These are phyloP conservation scores for Allacma fusca DNA, from an alignment of 2,888 invertebrate species.

Conservation along the genomic window DNA sequence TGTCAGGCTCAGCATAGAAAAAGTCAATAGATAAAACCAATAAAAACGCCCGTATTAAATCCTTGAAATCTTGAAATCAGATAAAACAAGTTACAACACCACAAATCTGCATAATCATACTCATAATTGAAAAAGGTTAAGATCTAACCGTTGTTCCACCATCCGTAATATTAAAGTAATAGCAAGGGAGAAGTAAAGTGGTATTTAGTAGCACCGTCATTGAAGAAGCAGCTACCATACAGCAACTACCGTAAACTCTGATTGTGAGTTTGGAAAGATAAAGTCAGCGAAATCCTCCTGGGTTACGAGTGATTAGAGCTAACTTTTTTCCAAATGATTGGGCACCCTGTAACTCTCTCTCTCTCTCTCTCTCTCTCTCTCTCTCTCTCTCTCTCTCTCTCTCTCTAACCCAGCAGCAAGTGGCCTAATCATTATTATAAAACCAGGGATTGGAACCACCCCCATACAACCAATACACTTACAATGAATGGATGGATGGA, in stretches of 20 bases:
- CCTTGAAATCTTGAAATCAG: constrained; percentile 21
- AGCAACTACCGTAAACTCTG: neutral
- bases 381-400: too few relatives aligned
- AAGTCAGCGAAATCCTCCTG: too few relatives aligned
- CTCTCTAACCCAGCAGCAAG: too few relatives aligned
- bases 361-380: too few relatives aligned
- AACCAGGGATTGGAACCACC: too few relatives aligned
- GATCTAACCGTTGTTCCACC: constrained; percentile 1
- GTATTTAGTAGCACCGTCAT: neutral
- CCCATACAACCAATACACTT: neutral
- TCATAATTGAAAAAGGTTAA: constrained; percentile 21
- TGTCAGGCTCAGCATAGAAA: neutral
- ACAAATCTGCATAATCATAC: constrained; percentile 8
- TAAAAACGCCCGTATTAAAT: constrained; percentile 18
- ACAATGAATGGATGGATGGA: neutral
- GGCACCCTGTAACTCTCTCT: too few relatives aligned
- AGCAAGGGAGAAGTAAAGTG: neutral
- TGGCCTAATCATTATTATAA: neutral
- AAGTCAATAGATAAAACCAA: constrained; percentile 14
- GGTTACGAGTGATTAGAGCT: too few relatives aligned
- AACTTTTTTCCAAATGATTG: too few relatives aligned
- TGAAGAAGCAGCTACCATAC: neutral
- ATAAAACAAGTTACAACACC: constrained; percentile 20
- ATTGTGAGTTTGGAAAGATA: too few relatives aligned
- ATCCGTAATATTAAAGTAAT: neutral